Evolutionary conservation across 2,888 invertebrate genomes (phyloP), one percentile per base, ranked within the genome.

Genomic region (Drosophila birchii): DNA sequence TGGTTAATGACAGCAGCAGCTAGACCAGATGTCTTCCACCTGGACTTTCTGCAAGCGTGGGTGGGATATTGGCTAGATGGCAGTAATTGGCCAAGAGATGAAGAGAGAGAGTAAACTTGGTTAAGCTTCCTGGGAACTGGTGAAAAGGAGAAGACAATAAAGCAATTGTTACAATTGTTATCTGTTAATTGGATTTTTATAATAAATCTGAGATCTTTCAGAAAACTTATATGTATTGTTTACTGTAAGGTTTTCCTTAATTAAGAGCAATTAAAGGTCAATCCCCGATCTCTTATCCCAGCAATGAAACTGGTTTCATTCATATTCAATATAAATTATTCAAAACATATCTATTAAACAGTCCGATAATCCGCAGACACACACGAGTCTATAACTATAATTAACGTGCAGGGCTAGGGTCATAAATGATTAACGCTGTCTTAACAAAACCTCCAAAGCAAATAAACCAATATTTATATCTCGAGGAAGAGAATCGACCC

Each of bases 401-500:
- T 84, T 88, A 84, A 77, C 63, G 86, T 80, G 23, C 69, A 76
- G 58, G 51, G 49, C 29, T 58, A 11, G 12, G 64, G 76, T 62
- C 59, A 73, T 88, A 79, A 86, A 83, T 83, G 88, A 86, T 83
- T 88, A 84, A 78, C 80, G 77, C 58, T 78, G 75, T 67, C 79
- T 82, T 75, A 82, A 77, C 72, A 86, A 82, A 75, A 73, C 49
- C 56, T 61, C 49, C 62, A 32, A 72, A 60, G 57, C 60, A 81
- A 81, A 85, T 70, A 78, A 73, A 67, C 53, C 26, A 59, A 41
- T n/a, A 41, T 44, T 34, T 59, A 34, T 20, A 5, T 36, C 0
- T 16, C 2, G 20, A 47, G 49, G 36, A 49, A 34, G 49, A 49
- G 49, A 49, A 49, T 26, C 41, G n/a, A 61, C 54, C 54, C 38